A percentile compares a stretch with the other conserved stretches of the same genome.
These are phyloP conservation scores for Myathropa florea DNA, from an alignment of 2,888 invertebrate species.

Conservation along the genomic window DNA sequence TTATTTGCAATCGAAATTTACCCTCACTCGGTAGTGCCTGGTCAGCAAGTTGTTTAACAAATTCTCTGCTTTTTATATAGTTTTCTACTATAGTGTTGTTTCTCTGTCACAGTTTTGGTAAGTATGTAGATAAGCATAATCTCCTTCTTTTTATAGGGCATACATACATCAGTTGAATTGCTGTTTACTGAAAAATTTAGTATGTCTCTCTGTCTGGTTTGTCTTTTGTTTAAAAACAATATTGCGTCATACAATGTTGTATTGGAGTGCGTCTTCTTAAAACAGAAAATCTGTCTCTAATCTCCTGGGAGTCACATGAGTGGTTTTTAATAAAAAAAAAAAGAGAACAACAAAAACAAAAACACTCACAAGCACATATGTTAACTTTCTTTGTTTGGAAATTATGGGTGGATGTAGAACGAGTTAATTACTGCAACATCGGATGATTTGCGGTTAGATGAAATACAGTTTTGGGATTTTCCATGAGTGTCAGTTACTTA, in stretches of 20 bases:
- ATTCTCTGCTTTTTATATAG: background rate
- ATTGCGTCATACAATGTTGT: slow-evolving; percentile 43
- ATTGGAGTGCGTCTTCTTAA: background rate
- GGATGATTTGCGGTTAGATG: background rate
- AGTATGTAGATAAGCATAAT: slow-evolving; percentile 13
- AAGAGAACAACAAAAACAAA: too few relatives aligned
- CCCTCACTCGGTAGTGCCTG: slow-evolving; percentile 7
- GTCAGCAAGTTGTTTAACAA: background rate
- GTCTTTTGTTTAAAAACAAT: slow-evolving; percentile 51
- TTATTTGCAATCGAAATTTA: slow-evolving; percentile 33
- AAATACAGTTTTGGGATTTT: background rate
- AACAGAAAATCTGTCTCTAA: background rate
- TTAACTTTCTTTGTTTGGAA: background rate
- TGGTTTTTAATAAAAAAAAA: background rate
- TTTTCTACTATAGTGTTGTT: background rate
- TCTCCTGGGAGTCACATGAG: background rate
- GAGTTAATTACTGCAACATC: background rate
- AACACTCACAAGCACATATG: background rate
- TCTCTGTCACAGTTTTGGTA: slow-evolving; percentile 8
- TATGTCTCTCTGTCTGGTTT: background rate
- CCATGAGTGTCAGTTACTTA: background rate
- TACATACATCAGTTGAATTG: background rate
- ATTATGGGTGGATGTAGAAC: background rate
- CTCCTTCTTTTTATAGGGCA: background rate
- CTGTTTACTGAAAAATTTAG: background rate